phyloP scores from a whole-genome alignment of 2,888 invertebrate genomes.

The Phrixothrix hirtus region DNA sequence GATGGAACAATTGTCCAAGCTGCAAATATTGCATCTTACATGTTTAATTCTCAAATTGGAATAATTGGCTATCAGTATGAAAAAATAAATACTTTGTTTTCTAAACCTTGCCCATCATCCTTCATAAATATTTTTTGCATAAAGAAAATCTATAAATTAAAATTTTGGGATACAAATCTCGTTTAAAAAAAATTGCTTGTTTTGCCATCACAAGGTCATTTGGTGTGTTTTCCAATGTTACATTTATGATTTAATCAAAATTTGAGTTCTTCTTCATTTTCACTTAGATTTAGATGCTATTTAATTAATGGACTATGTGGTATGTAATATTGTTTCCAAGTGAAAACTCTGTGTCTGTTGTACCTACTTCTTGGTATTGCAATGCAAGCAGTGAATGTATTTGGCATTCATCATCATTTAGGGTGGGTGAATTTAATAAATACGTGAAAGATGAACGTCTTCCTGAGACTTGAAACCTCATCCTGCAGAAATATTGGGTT shows the following conservation, averaged over 20 bases:
- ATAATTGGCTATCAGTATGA: too few species aligned
- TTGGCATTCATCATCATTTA: background rate
- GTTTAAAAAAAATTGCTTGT: background rate
- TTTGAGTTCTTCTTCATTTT: too few species aligned
- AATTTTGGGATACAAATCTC: background rate
- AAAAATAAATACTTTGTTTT: background rate
- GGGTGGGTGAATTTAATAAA: background rate
- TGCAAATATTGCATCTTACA: background rate
- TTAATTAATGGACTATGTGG: too few species aligned
- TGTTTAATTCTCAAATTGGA: too few species aligned
- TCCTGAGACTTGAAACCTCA: background rate
- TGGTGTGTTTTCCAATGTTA: background rate
- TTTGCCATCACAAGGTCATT: background rate
- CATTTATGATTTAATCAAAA: background rate
- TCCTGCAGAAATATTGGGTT: background rate
- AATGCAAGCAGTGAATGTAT: background rate
- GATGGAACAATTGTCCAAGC: background rate
- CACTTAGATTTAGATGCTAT: too few species aligned
- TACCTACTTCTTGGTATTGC: too few species aligned
- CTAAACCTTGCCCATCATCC: slow-evolving; percentile 1
- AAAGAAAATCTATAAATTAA: background rate
- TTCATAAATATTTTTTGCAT: too few species aligned
- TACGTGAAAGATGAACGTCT: background rate
- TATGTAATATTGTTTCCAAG: too few species aligned
- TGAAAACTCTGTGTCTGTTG: too few species aligned